Evolutionary conservation across 1,140 invertebrate genomes (phyloP), one percentile per base, ranked within the genome.

Genomic region (Coelopa frigida): DNA sequence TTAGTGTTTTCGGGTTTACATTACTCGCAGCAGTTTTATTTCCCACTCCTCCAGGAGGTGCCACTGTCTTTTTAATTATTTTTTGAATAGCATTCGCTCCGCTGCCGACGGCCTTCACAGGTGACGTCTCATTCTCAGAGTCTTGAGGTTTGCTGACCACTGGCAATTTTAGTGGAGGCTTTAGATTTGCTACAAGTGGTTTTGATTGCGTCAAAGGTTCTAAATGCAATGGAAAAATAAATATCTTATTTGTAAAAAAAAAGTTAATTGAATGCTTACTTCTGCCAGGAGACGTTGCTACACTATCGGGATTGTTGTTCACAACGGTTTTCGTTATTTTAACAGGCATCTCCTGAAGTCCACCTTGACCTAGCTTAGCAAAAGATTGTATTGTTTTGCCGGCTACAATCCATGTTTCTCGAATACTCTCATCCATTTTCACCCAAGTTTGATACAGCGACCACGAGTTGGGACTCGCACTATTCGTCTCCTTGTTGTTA

Each of bases 371-470:
- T 70, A 79, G 73, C 66, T 76, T 78, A 12, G 73, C 76, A 55
- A 83, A 78, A 1, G 78, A 76, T 70, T 86, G 84, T 50, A 89
- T 81, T 46, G 79, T 80, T 55, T 80, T 78, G 0, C 85, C 84
- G 15, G 85, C 87, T 14, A 81, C 75, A 20, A 88, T 80, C 85
- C 85, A 89, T 0, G 82, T 75, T 48, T 82, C 80, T 40, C 83
- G 74, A 18, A 84, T 76, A 11, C 75, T 73, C 33, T 81, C 76
- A 22, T 85, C 78, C 75, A 89, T 79, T 57, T 84, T 81, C 49
- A 83, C 83, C 86, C 86, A 89, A 54, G 81, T 79, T 55, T 89
- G 83, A 65, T 88, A 89, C 0, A 88, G 63, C 41, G 81, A 78
- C 85, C 85, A 89, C 3, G 84, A 82, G 53, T 81, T 80, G 6